phyloP scores from a whole-genome alignment of 2,888 invertebrate species.

The Apodemia mormo region DNA sequence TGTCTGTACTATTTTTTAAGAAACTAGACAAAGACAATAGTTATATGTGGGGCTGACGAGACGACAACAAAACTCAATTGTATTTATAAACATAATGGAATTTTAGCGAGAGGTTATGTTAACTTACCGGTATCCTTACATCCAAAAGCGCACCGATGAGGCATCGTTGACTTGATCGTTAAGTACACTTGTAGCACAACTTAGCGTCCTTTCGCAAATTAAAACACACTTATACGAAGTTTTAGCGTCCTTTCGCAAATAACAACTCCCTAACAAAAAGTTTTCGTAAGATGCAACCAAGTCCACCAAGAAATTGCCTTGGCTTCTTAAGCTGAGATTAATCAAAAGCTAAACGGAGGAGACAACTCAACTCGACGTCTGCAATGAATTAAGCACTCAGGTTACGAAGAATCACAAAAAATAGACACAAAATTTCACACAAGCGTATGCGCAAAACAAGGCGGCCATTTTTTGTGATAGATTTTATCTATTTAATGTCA shows the following conservation, averaged over 20 bases:
- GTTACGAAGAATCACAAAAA: not conserved
- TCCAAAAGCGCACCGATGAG: not conserved
- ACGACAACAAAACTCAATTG: not conserved
- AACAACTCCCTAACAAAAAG: too few relatives aligned
- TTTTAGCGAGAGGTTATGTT: not conserved
- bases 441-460: not conserved
- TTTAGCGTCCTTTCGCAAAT: not conserved
- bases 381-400: not conserved
- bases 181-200: not conserved
- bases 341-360: not conserved
- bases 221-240: not conserved
- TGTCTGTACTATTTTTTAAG: too few relatives aligned
- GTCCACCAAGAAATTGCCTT: not conserved
- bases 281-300: not conserved
- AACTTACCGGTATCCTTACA: conserved; percentile 6
- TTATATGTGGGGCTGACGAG: not conserved
- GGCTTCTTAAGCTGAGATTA: not conserved
- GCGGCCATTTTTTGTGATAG: not conserved
- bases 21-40: too few relatives aligned
- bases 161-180: not conserved
- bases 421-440: not conserved
- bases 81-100: not conserved
- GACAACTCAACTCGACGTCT: not conserved
- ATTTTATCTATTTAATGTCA: not conserved
- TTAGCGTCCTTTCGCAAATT: not conserved